Percentiles rank a stretch among this genome's conserved stretches.
Evolutionary conservation across 2,113 vertebrate species (phyloP).

Genomic region (Nestor notabilis): DNA sequence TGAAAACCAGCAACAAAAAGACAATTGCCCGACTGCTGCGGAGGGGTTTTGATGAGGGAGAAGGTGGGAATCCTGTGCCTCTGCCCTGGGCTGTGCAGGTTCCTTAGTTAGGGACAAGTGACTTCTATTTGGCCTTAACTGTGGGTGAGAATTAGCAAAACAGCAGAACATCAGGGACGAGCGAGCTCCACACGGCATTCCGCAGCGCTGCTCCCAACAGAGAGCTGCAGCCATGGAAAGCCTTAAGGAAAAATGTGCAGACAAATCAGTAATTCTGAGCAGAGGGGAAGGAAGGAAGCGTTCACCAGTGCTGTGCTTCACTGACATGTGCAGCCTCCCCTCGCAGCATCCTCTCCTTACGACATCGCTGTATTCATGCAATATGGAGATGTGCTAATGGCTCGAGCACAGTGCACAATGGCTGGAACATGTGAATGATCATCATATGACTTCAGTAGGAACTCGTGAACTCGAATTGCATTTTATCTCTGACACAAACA

Average conservation of each 20-base stretch:
- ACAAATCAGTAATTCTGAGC: background rate
- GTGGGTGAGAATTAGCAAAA: background rate
- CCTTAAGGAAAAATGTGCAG: background rate
- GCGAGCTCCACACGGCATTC: background rate
- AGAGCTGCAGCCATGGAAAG: background rate
- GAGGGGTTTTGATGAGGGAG: background rate
- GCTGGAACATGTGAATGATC: constrained; percentile 82
- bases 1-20: background rate
- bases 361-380: background rate
- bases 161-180: background rate
- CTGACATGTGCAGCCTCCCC: background rate
- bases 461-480: constrained; percentile 83
- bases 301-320: background rate
- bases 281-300: background rate
- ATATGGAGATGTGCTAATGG: constrained; percentile 55
- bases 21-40: background rate
- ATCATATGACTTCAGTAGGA: constrained; percentile 86
- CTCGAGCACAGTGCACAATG: constrained; percentile 76
- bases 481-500: constrained; percentile 79
- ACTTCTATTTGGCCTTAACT: background rate
- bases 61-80: background rate
- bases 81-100: background rate
- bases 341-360: background rate
- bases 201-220: background rate
- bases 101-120: background rate